Conservation (phyloP, 2,113 vertebrate genomes). For the Heliornis fulica region DNA sequence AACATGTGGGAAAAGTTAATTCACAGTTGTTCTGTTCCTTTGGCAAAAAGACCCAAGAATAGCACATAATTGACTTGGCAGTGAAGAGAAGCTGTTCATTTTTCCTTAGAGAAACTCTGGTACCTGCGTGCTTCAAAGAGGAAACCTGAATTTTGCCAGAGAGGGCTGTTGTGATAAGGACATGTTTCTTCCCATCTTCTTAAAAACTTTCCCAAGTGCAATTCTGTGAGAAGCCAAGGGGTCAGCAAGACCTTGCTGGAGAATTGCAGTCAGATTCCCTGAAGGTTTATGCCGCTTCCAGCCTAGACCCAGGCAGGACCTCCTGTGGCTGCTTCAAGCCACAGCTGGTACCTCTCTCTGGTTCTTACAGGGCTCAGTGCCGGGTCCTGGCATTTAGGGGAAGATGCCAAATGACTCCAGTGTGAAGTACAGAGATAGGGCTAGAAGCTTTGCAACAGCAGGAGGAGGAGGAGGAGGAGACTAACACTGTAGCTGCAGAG, state of each 20-base stretch:
- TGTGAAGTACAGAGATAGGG: not conserved
- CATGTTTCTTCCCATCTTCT: not conserved
- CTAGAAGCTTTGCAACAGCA: not conserved
- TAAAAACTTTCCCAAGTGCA: not conserved
- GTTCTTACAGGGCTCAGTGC: not conserved
- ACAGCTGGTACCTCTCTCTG: not conserved
- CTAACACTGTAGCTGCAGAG: not conserved
- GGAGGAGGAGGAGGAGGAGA: not conserved
- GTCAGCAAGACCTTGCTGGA: not conserved
- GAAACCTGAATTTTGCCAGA: not conserved
- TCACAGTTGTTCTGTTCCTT: not conserved
- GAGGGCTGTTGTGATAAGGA: not conserved
- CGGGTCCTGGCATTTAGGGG: not conserved
- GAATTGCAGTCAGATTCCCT: not conserved
- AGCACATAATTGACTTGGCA: not conserved
- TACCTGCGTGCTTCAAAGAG: not conserved
- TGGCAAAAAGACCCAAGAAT: not conserved
- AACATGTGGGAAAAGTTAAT: not conserved
- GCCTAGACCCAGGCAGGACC: not conserved
- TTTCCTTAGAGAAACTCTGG: not conserved
- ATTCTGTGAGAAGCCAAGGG: not conserved
- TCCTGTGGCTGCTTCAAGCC: not conserved
- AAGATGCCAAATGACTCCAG: not conserved
- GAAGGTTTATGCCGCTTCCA: not conserved
- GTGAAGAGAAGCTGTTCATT: not conserved